Base-by-base conservation (phyloP, 2,797 vertebrate genomes). In the Brachymystax lenok region DNA sequence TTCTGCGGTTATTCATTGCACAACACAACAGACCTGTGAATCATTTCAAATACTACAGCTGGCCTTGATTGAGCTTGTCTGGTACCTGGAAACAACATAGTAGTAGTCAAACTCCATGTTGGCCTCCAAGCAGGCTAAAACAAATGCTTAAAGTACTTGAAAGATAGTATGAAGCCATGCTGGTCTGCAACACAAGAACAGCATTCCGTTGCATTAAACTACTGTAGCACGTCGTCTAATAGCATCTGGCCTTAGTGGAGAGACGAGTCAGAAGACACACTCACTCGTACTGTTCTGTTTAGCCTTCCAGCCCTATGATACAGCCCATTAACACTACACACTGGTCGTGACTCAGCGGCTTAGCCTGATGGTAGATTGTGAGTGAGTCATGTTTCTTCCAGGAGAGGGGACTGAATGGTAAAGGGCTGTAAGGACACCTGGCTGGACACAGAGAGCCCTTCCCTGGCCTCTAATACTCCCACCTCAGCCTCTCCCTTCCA, bases 361-460 rank as follows among this genome's bases (percentile, higher is more conserved):
- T 46, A 46, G 40, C 40, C 40, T 46, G 40, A 10, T 46, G 40
- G 40, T 46, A 46, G 40, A 10, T 46, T 46, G 40, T 46, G 40
- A 72, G 51, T 83, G 84, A 91, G 81, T 91, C 87, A 88, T 73
- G 82, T 86, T 83, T 83, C 77, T 77, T 63, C 6, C 17, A 24
- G n/a, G 2, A 63, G 21, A 83, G 78, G 74, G 72, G 13, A 40
- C n/a, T 77, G 74, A 40, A 24, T 63, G 66, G 27, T 70, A 28
- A 80, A 30, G 81, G 76, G 28, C 40, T 61, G 74, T 73, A 27
- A 69, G 8, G 50, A 17, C 64, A 21, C 46, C 19, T 52, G 27
- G 10, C 27, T 33, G 50, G n/a, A 28, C 14, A n/a, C 5, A 54
- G 2, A 28, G 16, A 16, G 19, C 27, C 17, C 27, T 67, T 74